Conservation (phyloP, 1,140 invertebrate genomes). For the Oryctes rhinoceros region DNA sequence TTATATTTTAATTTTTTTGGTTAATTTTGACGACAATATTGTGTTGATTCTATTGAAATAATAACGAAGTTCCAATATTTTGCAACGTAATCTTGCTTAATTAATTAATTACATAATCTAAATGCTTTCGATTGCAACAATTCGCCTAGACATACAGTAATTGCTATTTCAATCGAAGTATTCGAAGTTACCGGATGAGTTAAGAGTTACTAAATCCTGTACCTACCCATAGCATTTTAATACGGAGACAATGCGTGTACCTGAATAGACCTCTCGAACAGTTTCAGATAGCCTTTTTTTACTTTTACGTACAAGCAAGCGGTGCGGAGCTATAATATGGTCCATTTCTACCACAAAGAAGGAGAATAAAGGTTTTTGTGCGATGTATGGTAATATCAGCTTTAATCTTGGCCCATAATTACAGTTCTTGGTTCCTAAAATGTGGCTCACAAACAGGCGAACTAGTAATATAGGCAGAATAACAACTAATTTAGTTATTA, state of each 20-base stretch:
- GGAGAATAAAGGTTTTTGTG: slow-evolving; percentile 12
- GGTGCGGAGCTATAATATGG: background rate
- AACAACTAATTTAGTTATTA: slow-evolving; percentile 36
- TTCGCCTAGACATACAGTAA: background rate
- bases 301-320: background rate
- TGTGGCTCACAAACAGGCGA: slow-evolving; percentile 18
- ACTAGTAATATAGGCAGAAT: slow-evolving; percentile 14
- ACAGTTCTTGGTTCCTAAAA: slow-evolving; percentile 18
- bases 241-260: background rate
- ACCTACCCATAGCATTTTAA: background rate
- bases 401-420: slow-evolving; percentile 27
- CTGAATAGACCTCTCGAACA: background rate
- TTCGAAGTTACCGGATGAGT: background rate
- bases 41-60: too few relatives aligned
- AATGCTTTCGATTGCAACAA: background rate
- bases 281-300: background rate
- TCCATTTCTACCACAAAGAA: slow-evolving; percentile 23
- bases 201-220: slow-evolving; percentile 1
- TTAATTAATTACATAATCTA: background rate
- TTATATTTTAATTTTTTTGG: too few relatives aligned
- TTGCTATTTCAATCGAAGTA: background rate
- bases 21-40: too few relatives aligned
- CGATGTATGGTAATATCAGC: slow-evolving; percentile 12
- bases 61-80: too few relatives aligned
- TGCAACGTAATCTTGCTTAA: too few relatives aligned